A percentile compares a stretch with the other conserved stretches of the same genome.
These are phyloP conservation scores for Neodiprion lecontei DNA, from an alignment of 1,140 invertebrate species.

Conservation along the genomic window DNA sequence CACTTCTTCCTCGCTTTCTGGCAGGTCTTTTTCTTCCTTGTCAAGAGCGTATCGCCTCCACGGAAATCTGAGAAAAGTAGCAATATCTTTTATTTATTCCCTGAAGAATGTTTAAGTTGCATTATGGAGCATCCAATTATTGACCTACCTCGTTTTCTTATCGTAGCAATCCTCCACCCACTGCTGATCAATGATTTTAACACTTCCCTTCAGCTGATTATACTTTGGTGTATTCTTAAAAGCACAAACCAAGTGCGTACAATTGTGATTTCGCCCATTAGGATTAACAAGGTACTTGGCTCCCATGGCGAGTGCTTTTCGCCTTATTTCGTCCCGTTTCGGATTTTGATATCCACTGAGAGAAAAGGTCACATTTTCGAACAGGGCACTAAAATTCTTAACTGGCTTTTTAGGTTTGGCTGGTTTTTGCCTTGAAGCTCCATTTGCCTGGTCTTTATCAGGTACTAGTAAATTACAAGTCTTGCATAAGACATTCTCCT, in stretches of 20 bases:
- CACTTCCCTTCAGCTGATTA: slow-evolving; percentile 46
- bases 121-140: slow-evolving; percentile 10
- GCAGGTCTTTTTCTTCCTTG: slow-evolving; percentile 37
- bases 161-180: slow-evolving; percentile 56
- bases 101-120: slow-evolving; percentile 18
- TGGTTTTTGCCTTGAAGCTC: slow-evolving; percentile 12
- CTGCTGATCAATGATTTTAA: slow-evolving; percentile 52
- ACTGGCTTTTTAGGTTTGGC: slow-evolving; percentile 26
- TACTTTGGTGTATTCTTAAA: slow-evolving; percentile 59
- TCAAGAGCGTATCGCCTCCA: slow-evolving; percentile 56
- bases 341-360: slow-evolving; percentile 59
- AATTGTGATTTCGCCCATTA: slow-evolving; percentile 49
- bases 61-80: slow-evolving; percentile 44
- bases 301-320: slow-evolving; percentile 56
- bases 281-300: slow-evolving; percentile 55
- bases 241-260: slow-evolving; percentile 56
- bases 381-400: slow-evolving; percentile 50
- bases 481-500: slow-evolving; percentile 41
- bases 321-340: slow-evolving; percentile 52
- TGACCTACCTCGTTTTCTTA: slow-evolving; percentile 49
- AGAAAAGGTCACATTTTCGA: slow-evolving; percentile 49
- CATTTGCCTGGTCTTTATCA: slow-evolving; percentile 14
- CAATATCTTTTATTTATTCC: slow-evolving; percentile 8
- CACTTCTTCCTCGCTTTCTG: slow-evolving; percentile 59
- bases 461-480: slow-evolving; percentile 37